phyloP scores from a whole-genome alignment of 1,140 invertebrate species.

The Ruditapes philippinarum region DNA sequence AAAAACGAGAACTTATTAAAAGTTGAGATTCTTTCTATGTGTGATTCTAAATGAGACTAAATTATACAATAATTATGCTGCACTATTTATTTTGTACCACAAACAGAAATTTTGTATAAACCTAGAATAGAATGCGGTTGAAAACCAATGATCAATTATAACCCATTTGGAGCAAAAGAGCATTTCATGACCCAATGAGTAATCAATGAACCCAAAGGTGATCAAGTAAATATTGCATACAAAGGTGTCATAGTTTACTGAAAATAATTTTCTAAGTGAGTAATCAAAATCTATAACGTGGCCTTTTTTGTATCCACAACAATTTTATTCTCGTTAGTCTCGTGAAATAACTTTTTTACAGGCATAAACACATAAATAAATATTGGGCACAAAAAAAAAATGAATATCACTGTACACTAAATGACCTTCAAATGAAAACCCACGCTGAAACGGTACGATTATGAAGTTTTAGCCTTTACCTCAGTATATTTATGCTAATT shows the following conservation, averaged over 20 bases:
- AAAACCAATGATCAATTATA: background rate
- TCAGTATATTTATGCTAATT: background rate
- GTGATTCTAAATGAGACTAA: no score
- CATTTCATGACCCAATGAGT: conserved; percentile 7
- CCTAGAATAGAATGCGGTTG: no score
- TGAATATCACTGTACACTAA: background rate
- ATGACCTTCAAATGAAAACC: no score
- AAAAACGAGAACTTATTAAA: no score
- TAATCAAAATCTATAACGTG: background rate
- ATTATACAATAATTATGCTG: no score
- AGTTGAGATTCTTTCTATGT: no score
- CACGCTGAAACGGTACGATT: background rate
- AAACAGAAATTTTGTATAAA: no score
- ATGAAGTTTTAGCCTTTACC: no score
- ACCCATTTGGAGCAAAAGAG: background rate
- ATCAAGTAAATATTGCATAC: background rate
- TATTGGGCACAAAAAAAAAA: background rate
- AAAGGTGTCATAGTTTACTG: background rate
- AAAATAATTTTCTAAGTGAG: background rate
- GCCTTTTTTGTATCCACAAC: conserved; percentile 1
- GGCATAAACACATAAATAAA: background rate
- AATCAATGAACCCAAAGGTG: conserved; percentile 6
- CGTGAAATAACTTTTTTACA: no score
- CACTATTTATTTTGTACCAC: no score
- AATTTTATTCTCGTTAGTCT: background rate